A percentile compares a stretch with the other conserved stretches of the same genome.
Evolutionary conservation across 2,113 vertebrate genomes (phyloP).

Genomic region (Chloebia gouldiae): DNA sequence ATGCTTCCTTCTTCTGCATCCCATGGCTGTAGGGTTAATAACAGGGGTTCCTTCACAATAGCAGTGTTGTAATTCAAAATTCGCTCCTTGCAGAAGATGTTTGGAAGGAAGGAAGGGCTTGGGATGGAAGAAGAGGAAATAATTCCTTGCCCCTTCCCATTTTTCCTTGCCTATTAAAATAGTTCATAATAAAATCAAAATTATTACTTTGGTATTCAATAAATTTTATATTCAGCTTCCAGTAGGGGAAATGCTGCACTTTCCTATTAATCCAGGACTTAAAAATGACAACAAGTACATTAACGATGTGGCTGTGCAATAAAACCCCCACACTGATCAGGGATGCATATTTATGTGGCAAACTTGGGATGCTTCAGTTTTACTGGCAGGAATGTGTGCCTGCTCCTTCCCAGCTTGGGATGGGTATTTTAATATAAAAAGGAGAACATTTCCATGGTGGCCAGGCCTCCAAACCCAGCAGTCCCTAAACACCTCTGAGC

Average conservation of each 20-base stretch:
- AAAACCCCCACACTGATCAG: background rate
- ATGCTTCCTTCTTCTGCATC: background rate
- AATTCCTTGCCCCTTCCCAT: background rate
- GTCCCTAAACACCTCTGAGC: background rate
- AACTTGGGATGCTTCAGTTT: background rate
- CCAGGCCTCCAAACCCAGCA: background rate
- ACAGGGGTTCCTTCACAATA: background rate
- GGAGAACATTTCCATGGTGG: background rate
- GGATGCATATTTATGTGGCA: background rate
- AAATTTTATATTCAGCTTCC: background rate
- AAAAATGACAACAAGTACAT: conserved; percentile 4
- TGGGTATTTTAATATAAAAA: background rate
- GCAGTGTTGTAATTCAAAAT: background rate
- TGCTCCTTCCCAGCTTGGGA: background rate
- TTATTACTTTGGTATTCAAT: conserved; percentile 11
- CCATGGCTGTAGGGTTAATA: background rate
- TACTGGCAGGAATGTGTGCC: background rate
- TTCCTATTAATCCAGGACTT: conserved; percentile 19
- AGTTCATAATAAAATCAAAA: background rate
- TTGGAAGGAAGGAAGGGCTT: background rate
- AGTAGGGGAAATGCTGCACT: background rate
- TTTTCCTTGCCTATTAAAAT: background rate
- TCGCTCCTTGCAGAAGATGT: background rate
- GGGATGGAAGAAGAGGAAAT: background rate
- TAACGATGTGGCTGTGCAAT: background rate